phyloP scores from a whole-genome alignment of 2,888 invertebrate species.

The Cephus sareptanus region DNA sequence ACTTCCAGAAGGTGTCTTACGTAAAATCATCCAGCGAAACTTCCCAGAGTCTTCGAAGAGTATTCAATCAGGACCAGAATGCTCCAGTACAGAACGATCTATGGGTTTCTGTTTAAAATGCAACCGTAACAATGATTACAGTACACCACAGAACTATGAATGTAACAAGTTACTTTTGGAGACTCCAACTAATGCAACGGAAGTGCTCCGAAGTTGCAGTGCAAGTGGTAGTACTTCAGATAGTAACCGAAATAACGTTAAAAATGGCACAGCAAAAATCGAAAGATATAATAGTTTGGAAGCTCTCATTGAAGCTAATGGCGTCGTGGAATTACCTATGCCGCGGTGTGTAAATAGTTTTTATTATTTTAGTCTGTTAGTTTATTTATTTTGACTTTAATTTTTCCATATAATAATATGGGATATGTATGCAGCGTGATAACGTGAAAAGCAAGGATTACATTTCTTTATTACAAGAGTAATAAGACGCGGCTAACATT shows the following conservation, averaged over 20 bases:
- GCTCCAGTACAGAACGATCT: constrained; percentile 31
- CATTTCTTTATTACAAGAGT: no score
- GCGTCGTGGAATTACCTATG: constrained; percentile 72
- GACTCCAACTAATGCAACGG: constrained; percentile 83
- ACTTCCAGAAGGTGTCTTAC: constrained; percentile 53
- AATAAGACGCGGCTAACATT: no score
- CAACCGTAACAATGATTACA: constrained; percentile 41
- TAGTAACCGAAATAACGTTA: constrained; percentile 22
- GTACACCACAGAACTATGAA: constrained; percentile 39
- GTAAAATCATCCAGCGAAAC: constrained; percentile 60
- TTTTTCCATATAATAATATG: no score
- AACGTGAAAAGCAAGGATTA: no score
- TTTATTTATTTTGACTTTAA: no score
- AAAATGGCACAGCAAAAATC: constrained; percentile 36
- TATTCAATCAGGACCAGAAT: constrained; percentile 42
- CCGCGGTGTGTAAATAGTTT: constrained; percentile 65
- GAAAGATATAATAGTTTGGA: constrained; percentile 52
- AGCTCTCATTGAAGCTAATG: constrained; percentile 56
- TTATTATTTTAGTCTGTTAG: no score
- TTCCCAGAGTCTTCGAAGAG: constrained; percentile 61
- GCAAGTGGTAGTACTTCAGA: constrained; percentile 2
- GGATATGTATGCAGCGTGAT: no score
- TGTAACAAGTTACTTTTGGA: constrained; percentile 67
- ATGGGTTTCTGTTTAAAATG: constrained; percentile 52
- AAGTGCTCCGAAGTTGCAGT: constrained; percentile 68